A percentile compares a stretch with the other conserved stretches of the same genome.
These are phyloP conservation scores for Mongoloraphidia duomilia DNA, from an alignment of 2,888 invertebrate species.

Conservation along the genomic window DNA sequence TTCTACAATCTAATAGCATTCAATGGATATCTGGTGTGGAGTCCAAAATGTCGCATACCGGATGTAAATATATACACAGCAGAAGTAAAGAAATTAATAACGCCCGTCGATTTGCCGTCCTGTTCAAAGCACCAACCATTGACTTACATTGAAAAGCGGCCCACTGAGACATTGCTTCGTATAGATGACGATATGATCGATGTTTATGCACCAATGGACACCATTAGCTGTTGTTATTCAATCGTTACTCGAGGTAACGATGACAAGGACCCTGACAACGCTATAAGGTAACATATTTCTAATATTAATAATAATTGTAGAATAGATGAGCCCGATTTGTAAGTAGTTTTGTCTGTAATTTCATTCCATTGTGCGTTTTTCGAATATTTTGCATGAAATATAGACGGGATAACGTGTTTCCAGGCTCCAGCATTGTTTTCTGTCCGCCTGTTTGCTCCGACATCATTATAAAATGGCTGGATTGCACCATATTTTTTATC, in stretches of 20 bases:
- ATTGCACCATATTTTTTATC: no score
- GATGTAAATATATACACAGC: constrained; percentile 42
- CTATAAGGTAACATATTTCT: background rate
- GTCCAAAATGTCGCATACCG: constrained; percentile 45
- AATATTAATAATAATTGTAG: background rate
- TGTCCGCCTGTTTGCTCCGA: no score
- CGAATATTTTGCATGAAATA: no score
- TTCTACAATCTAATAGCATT: no score
- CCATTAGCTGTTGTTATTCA: constrained; percentile 22
- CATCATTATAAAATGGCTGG: no score
- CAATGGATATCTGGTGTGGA: constrained; percentile 38
- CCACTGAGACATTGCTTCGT: constrained; percentile 22
- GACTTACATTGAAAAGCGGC: constrained; percentile 20
- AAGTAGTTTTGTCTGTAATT: no score
- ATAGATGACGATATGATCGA: constrained; percentile 21
- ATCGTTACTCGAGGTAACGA: constrained; percentile 20
- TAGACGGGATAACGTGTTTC: no score
- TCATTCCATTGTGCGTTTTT: no score
- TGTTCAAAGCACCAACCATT: constrained; percentile 31
- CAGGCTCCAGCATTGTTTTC: no score
- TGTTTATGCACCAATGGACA: constrained; percentile 20
- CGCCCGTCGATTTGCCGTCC: constrained; percentile 35
- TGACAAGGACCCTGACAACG: constrained; percentile 9
- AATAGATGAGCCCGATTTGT: no score
- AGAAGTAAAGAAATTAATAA: constrained; percentile 37